Evolutionary conservation across 2,888 invertebrate genomes (phyloP), one percentile per base, ranked within the genome.

Genomic region (Entomobrya multifasciata): DNA sequence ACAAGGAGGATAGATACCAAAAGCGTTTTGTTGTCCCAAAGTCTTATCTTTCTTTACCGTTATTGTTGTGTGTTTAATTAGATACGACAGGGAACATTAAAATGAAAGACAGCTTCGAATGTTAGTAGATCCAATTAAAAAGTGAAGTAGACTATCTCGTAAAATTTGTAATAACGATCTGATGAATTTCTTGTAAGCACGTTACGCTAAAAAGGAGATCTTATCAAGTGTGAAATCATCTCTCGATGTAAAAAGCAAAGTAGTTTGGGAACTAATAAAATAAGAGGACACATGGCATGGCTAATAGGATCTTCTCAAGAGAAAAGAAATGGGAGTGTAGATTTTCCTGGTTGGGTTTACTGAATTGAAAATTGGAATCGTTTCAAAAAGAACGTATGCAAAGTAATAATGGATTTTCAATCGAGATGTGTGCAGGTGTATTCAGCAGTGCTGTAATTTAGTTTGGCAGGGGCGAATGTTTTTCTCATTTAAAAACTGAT

Each of bases 111-210:
- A 83, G 62, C 44, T 25, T 55, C 36, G 84, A 83, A 55, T 67
- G 44, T n/a, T n/a, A n/a, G n/a, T 20, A 41, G 47, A 55, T 77
- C 77, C 84, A 84, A 84, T 84, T 77, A 84, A 65, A 77, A 84
- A 55, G 41, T 44, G 30, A 72, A 81, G 17, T 49, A 25, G 49
- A 36, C 62, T 27, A 47, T 36, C 27, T 20, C 47, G 30, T 79
- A 79, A 80, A 80, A 67, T 70, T 80, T 49, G 67, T 80, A 57
- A n/a, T n/a, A n/a, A 65, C 47, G 41, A 67, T 70, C 70, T 70
- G 47, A 60, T 81, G 81, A 72, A 72, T 72, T n/a, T 25, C 49
- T 47, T 47, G 44, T 27, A 22, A 57, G 30, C 36, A 41, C 20
- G 13, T 22, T 30, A 30, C 13, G n/a, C n/a, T n/a, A n/a, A n/a